Conservation (phyloP, 2,113 vertebrate genomes). For the Orthonyx spaldingii region DNA sequence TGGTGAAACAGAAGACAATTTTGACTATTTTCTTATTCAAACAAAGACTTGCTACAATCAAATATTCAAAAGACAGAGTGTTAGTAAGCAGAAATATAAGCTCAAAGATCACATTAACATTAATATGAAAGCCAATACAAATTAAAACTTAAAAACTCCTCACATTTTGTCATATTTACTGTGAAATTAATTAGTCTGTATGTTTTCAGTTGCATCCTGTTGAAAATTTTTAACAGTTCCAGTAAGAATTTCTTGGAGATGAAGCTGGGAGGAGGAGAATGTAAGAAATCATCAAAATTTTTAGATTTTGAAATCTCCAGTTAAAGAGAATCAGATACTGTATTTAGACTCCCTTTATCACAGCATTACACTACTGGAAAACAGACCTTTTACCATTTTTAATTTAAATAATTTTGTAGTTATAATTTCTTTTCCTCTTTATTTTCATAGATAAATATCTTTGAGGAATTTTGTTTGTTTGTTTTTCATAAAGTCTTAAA, state of each 20-base stretch:
- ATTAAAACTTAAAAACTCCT: accelerated
- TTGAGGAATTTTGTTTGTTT: neutral
- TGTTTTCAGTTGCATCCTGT: neutral
- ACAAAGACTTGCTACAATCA: neutral
- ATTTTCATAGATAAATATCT: neutral
- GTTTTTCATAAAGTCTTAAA: neutral
- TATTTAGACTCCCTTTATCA: neutral
- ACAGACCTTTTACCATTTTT: neutral
- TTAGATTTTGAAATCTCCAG: neutral
- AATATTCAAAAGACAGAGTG: neutral
- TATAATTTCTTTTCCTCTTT: neutral
- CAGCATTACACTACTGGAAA: accelerated
- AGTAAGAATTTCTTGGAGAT: neutral
- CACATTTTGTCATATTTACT: neutral
- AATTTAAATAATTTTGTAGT: neutral
- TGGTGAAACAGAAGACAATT: neutral
- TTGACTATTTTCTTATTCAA: neutral
- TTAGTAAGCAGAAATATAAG: neutral
- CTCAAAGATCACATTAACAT: neutral
- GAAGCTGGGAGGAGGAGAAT: neutral
- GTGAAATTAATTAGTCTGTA: neutral
- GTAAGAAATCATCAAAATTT: neutral
- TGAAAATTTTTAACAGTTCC: neutral
- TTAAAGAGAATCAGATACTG: neutral
- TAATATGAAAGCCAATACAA: neutral